Evolutionary conservation across 2,113 vertebrate species (phyloP).

Genomic region (Cacatua alba): DNA sequence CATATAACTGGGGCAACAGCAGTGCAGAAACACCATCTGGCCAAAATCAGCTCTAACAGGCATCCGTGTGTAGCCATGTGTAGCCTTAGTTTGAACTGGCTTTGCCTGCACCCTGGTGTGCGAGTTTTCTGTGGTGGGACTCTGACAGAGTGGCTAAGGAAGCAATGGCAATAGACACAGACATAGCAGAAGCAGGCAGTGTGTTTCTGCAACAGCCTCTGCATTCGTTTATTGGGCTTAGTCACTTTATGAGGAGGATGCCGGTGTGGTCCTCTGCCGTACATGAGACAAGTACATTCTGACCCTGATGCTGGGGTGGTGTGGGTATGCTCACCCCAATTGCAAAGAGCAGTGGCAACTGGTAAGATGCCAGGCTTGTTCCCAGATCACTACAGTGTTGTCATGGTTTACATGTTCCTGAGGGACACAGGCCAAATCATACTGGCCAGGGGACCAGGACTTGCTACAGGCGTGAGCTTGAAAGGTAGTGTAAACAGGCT

Average conservation of each 20-base stretch:
- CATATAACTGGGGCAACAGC: conserved; percentile 12
- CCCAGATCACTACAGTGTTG: neutral
- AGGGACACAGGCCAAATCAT: neutral
- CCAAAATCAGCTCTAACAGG: neutral
- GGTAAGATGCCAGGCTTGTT: neutral
- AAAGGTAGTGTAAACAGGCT: neutral
- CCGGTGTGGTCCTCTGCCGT: neutral
- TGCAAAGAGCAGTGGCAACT: neutral
- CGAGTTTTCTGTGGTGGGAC: neutral
- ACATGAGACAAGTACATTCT: neutral
- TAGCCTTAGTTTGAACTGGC: neutral
- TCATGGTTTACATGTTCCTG: neutral
- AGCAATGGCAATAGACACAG: neutral
- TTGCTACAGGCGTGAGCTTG: neutral
- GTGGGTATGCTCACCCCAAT: neutral
- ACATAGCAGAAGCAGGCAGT: neutral
- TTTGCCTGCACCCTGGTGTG: neutral
- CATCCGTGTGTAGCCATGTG: neutral
- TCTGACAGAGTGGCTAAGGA: neutral
- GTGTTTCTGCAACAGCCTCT: neutral
- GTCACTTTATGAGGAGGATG: neutral
- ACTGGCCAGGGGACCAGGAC: neutral
- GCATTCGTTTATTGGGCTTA: rapidly evolving
- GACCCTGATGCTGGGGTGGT: neutral
- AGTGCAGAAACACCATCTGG: conserved; percentile 43